These are phyloP conservation scores for Trachymyrmex septentrionalis DNA, from an alignment of 1,140 invertebrate genomes.

Conservation along the genomic window DNA sequence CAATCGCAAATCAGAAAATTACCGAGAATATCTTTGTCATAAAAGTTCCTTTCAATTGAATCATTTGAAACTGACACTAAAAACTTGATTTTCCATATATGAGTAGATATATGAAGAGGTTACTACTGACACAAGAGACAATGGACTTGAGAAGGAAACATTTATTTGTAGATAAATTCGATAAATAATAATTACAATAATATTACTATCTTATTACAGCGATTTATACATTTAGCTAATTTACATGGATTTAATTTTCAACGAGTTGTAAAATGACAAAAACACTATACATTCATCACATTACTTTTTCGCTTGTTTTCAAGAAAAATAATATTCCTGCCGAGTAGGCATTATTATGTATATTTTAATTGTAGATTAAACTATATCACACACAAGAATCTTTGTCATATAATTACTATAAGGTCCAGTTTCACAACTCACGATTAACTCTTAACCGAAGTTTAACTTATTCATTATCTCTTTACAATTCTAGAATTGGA, in stretches of 20 bases:
- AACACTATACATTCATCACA: constrained; percentile 53
- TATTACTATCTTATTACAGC: constrained; percentile 57
- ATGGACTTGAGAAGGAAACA: background rate
- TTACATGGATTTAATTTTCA: constrained; percentile 46
- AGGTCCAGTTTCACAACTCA: too few relatives aligned
- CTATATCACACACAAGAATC: constrained; percentile 41
- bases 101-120: too few relatives aligned
- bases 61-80: too few relatives aligned
- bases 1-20: too few relatives aligned
- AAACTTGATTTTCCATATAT: too few relatives aligned
- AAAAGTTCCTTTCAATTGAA: too few relatives aligned
- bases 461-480: too few relatives aligned
- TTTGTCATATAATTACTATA: constrained; percentile 47
- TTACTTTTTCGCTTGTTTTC: background rate
- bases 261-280: constrained; percentile 58
- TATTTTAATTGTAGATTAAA: constrained; percentile 13
- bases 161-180: constrained; percentile 71
- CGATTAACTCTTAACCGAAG: too few relatives aligned
- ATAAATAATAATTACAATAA: constrained; percentile 55
- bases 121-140: too few relatives aligned
- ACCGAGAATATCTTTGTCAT: too few relatives aligned
- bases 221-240: background rate
- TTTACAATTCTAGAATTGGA: too few relatives aligned
- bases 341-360: background rate
- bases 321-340: constrained; percentile 51